These are phyloP conservation scores for Odontophorus gujanensis DNA, from an alignment of 2,113 vertebrate species.

Conservation along the genomic window DNA sequence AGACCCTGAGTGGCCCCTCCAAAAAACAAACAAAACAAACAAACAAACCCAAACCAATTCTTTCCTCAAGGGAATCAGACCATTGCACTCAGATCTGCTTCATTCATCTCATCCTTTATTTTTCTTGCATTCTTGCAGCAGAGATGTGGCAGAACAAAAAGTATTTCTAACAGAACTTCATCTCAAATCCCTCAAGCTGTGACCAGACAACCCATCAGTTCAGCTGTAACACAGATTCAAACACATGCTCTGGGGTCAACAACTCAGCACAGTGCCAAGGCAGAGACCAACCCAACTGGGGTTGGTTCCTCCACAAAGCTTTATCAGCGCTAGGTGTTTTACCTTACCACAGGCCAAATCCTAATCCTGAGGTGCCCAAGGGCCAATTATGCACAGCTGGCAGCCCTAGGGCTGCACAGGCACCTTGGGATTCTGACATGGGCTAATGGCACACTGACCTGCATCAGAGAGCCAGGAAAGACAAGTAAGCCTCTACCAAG, in stretches of 20 bases:
- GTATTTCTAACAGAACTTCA: not conserved
- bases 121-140: not conserved
- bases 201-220: not conserved
- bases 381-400: not conserved
- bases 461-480: not conserved
- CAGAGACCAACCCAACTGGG: not conserved
- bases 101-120: not conserved
- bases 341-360: not conserved
- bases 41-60: not conserved
- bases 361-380: not conserved
- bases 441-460: accelerated
- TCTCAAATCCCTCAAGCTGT: not conserved
- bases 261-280: not conserved
- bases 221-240: not conserved
- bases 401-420: not conserved
- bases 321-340: accelerated
- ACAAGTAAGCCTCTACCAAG: not conserved
- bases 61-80: not conserved
- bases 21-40: not conserved
- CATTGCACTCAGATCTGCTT: not conserved
- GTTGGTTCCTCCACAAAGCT: not conserved
- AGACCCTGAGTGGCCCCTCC: no score
- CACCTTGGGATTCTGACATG: not conserved
- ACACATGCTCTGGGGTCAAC: not conserved
- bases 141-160: not conserved